These are phyloP conservation scores for Ptyas mucosa DNA, from an alignment of 2,113 vertebrate genomes.

Conservation along the genomic window DNA sequence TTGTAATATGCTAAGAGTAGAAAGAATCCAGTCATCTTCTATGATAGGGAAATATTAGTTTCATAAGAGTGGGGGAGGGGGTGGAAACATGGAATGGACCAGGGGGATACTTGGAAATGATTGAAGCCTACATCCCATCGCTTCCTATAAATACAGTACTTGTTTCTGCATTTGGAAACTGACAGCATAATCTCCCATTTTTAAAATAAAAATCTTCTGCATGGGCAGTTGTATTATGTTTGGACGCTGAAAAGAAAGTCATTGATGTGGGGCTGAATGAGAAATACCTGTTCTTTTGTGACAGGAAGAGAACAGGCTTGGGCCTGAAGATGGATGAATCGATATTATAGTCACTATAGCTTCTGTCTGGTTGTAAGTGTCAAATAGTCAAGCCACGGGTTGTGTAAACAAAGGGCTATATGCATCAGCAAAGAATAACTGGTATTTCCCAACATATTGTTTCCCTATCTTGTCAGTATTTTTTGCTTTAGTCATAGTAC, in stretches of 20 bases:
- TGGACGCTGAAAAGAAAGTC: not conserved
- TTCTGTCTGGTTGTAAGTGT: not conserved
- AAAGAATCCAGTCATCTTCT: not conserved
- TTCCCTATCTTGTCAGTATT: not conserved
- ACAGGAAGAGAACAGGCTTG: not conserved
- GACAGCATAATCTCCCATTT: not conserved
- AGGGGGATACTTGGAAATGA: not conserved
- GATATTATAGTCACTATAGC: not conserved
- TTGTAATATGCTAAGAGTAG: not conserved
- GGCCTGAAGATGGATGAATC: not conserved
- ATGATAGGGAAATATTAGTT: not conserved
- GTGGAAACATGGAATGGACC: not conserved
- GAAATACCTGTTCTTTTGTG: not conserved
- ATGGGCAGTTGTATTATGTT: not conserved
- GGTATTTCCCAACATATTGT: not conserved
- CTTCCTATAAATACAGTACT: not conserved
- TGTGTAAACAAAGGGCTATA: not conserved
- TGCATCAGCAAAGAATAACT: not conserved
- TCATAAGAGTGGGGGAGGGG: not conserved
- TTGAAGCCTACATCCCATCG: not conserved
- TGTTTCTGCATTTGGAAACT: not conserved
- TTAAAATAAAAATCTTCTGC: not conserved
- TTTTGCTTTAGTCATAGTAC: not conserved
- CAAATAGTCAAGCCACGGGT: not conserved
- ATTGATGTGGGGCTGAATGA: not conserved